phyloP scores from a whole-genome alignment of 2,797 vertebrate species.

The Natrix natrix region DNA sequence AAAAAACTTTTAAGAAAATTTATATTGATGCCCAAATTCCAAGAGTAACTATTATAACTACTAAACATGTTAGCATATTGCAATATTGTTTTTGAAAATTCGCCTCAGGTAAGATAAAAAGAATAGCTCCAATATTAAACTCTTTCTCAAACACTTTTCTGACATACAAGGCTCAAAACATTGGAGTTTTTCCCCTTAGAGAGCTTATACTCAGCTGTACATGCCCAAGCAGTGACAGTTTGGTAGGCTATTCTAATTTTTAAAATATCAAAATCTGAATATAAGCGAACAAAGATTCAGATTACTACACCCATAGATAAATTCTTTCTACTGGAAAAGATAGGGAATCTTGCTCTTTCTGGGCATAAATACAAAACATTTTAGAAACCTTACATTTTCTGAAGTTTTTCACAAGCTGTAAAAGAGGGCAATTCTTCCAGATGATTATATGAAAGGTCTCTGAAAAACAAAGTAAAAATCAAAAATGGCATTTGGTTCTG shows the following conservation, averaged over 20 bases:
- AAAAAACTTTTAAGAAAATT: constrained; percentile 35
- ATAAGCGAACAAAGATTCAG: background rate
- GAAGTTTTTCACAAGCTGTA: constrained; percentile 83
- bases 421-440: constrained; percentile 86
- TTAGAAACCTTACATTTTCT: constrained; percentile 84
- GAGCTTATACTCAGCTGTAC: background rate
- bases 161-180: background rate
- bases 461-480: constrained; percentile 68
- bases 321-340: background rate
- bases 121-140: background rate
- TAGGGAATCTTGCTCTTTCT: background rate
- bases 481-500: constrained; percentile 36
- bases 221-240: background rate
- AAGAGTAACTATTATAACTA: background rate
- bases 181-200: background rate
- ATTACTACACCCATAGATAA: background rate
- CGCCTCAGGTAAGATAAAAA: background rate
- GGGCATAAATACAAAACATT: background rate
- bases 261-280: constrained; percentile 26
- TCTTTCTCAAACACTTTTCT: background rate
- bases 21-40: constrained; percentile 1
- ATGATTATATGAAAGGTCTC: constrained; percentile 89
- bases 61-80: background rate
- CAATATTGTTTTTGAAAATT: background rate
- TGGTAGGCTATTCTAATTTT: background rate